A percentile compares a stretch with the other conserved stretches of the same genome.
Evolutionary conservation across 1,140 invertebrate genomes (phyloP).

Genomic region (Metopolophium dirhodum): DNA sequence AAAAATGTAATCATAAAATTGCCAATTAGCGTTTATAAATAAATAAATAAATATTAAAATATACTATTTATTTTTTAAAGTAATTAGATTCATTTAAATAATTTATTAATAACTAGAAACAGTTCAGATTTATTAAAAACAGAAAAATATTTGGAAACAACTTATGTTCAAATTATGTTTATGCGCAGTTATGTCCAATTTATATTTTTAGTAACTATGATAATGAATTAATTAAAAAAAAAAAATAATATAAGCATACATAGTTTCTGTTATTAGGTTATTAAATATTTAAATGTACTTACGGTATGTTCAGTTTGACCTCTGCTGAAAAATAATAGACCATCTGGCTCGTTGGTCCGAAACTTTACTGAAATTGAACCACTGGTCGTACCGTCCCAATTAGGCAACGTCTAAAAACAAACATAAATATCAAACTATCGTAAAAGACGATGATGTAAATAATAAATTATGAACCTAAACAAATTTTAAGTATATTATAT

Average conservation of each 20-base stretch:
- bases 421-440: background rate
- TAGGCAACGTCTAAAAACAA: constrained; percentile 74
- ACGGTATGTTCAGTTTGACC: constrained; percentile 65
- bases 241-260: background rate
- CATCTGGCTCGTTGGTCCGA: constrained; percentile 91
- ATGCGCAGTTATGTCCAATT: too few relatives aligned
- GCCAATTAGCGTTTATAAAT: too few relatives aligned
- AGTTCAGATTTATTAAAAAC: too few relatives aligned
- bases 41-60: too few relatives aligned
- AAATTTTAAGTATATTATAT: background rate
- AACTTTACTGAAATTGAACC: constrained; percentile 92
- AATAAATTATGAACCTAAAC: background rate
- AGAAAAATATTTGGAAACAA: too few relatives aligned
- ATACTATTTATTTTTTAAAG: too few relatives aligned
- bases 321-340: constrained; percentile 90
- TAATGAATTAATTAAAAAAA: background rate
- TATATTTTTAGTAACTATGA: background rate
- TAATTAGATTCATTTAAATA: too few relatives aligned
- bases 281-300: constrained; percentile 22
- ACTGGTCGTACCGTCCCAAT: constrained; percentile 85
- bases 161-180: too few relatives aligned
- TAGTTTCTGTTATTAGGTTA: background rate
- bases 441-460: background rate
- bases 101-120: too few relatives aligned
- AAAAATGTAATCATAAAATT: too few relatives aligned